Percentiles rank a stretch among this genome's conserved stretches.
Conservation (phyloP, 2,888 invertebrate species). For the Icerya purchasi region DNA sequence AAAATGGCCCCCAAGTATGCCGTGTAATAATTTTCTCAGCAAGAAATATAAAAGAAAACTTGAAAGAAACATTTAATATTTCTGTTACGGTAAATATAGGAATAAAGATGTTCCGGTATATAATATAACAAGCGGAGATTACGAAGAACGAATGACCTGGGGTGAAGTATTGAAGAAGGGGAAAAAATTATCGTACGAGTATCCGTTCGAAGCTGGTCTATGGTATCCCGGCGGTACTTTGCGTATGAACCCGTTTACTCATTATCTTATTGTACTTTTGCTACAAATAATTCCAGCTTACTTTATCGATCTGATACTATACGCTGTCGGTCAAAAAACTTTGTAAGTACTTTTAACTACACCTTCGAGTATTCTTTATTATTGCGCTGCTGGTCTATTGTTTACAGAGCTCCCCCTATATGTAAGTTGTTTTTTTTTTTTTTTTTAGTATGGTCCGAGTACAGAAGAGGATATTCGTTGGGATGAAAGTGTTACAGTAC, state of each 20-base stretch:
- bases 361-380: too few relatives aligned
- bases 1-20: too few relatives aligned
- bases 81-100: too few relatives aligned
- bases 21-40: too few relatives aligned
- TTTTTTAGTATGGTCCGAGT: constrained; percentile 43
- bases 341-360: constrained; percentile 38
- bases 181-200: constrained; percentile 36
- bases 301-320: constrained; percentile 44
- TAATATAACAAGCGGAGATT: constrained; percentile 16
- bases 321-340: constrained; percentile 45
- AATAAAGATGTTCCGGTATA: constrained; percentile 15
- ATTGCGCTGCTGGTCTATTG: too few relatives aligned
- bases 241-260: constrained; percentile 41
- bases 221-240: constrained; percentile 60
- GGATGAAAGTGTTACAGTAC: constrained; percentile 45
- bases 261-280: constrained; percentile 42
- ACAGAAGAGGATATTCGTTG: constrained; percentile 38
- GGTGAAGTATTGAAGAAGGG: constrained; percentile 49
- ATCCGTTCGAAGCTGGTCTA: constrained; percentile 52
- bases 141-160: constrained; percentile 37
- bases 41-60: too few relatives aligned
- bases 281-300: constrained; percentile 58
- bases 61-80: too few relatives aligned
- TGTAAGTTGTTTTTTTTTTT: too few relatives aligned
- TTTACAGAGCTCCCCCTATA: too few relatives aligned